Percentiles rank a stretch among this genome's conserved stretches.
Evolutionary conservation across 2,113 vertebrate species (phyloP).

Genomic region (Sinocyclocheilus rhinocerous): DNA sequence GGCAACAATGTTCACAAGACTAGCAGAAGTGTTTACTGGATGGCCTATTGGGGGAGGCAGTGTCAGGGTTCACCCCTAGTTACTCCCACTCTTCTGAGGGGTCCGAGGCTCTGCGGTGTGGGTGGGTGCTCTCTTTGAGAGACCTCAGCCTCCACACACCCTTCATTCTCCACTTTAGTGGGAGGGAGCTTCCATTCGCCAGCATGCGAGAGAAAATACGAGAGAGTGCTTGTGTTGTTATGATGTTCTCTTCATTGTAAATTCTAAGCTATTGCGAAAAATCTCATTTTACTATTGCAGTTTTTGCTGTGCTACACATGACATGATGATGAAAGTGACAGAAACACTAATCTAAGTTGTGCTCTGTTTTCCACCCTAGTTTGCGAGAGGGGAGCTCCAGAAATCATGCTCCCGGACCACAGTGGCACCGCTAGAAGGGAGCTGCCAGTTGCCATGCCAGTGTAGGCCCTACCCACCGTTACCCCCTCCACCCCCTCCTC

Average conservation of each 20-base stretch:
- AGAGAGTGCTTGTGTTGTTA: slow-evolving; percentile 9
- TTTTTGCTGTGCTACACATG: neutral
- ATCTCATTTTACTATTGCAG: neutral
- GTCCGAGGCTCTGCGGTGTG: slow-evolving; percentile 22
- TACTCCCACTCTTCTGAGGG: slow-evolving; percentile 42
- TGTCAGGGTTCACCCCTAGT: slow-evolving; percentile 37
- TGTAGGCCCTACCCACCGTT: slow-evolving; percentile 83
- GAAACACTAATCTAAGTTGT: neutral
- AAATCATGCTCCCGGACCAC: slow-evolving; percentile 81
- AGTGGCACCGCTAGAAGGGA: slow-evolving; percentile 73
- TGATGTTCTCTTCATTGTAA: neutral
- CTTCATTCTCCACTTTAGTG: slow-evolving; percentile 40
- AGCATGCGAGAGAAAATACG: slow-evolving; percentile 9
- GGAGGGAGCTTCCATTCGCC: slow-evolving; percentile 27
- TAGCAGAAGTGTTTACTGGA: slow-evolving; percentile 37
- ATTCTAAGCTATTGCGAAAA: neutral
- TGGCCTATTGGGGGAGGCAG: slow-evolving; percentile 40
- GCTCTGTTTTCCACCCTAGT: slow-evolving; percentile 66
- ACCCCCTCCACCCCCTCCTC: slow-evolving; percentile 84
- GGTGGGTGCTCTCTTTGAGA: slow-evolving; percentile 48
- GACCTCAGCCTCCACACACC: slow-evolving; percentile 53
- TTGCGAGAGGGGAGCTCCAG: slow-evolving; percentile 82
- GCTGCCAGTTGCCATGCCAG: slow-evolving; percentile 82
- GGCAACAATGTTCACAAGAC: slow-evolving; percentile 10
- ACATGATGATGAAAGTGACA: neutral